phyloP scores from a whole-genome alignment of 2,113 vertebrate species.

The Ictalurus punctatus region DNA sequence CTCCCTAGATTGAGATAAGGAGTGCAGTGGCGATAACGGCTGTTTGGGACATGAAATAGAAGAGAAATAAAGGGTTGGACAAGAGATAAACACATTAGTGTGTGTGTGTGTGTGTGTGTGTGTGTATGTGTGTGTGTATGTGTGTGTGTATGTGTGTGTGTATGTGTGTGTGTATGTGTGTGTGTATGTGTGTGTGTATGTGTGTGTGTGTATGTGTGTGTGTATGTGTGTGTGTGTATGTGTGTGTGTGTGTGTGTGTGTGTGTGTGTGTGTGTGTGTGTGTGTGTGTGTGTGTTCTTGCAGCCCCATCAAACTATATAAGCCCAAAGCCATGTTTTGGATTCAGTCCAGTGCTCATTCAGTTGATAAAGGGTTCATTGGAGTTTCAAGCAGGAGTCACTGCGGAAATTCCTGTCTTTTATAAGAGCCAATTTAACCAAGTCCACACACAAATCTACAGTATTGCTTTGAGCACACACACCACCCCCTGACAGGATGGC shows the following conservation, averaged over 20 bases:
- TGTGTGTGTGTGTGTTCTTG: too few species aligned
- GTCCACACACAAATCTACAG: not conserved
- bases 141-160: not conserved
- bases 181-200: not conserved
- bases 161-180: not conserved
- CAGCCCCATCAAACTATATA: not conserved
- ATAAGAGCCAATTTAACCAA: not conserved
- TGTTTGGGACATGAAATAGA: not conserved
- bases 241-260: not conserved
- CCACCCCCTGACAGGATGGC: not conserved
- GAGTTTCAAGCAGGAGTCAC: not conserved
- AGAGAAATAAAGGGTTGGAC: not conserved
- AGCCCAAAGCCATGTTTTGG: slow-evolving; percentile 13
- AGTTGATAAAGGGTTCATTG: slow-evolving; percentile 12
- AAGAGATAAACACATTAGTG: slow-evolving; percentile 15
- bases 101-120: not conserved
- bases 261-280: not conserved
- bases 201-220: not conserved
- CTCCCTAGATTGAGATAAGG: slow-evolving; percentile 1
- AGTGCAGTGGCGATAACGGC: not conserved
- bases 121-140: too few species aligned
- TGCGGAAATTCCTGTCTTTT: not conserved
- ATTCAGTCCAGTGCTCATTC: not conserved
- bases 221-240: not conserved
- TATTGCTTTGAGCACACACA: not conserved